Evolutionary conservation across 2,888 invertebrate species (phyloP).

Genomic region (Emmelina monodactyla): DNA sequence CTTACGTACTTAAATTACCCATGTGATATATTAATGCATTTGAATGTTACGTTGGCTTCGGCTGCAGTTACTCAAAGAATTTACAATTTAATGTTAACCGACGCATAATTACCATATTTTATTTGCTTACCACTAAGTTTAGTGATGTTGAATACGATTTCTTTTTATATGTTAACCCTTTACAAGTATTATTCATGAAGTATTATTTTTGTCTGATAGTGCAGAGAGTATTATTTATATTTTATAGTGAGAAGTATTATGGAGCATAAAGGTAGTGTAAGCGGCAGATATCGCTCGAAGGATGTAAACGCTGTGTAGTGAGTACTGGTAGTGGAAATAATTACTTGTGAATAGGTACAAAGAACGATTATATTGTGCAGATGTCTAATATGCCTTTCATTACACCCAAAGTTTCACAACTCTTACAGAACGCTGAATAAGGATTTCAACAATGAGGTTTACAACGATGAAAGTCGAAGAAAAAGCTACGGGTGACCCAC

Average conservation of each 20-base stretch:
- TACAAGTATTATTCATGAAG: conserved; percentile 55
- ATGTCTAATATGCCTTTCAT: conserved; percentile 30
- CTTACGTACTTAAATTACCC: conserved; percentile 20
- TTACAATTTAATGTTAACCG: conserved; percentile 26
- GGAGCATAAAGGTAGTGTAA: conserved; percentile 47
- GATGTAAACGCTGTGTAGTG: conserved; percentile 54
- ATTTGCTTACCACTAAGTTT: conserved; percentile 16
- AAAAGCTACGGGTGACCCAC: too few relatives aligned
- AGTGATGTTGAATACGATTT: conserved; percentile 46
- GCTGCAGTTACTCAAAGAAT: conserved; percentile 34
- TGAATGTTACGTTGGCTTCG: too few relatives aligned
- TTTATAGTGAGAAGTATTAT: conserved; percentile 52
- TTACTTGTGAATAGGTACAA: conserved; percentile 58
- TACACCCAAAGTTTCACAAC: conserved; percentile 10
- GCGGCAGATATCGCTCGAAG: conserved; percentile 40
- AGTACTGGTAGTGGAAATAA: conserved; percentile 42
- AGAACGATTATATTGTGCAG: conserved; percentile 61
- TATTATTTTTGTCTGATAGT: conserved; percentile 58
- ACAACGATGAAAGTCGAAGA: too few relatives aligned
- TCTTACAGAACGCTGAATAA: too few relatives aligned
- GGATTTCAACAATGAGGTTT: too few relatives aligned
- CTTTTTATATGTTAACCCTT: conserved; percentile 49
- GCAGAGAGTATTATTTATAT: conserved; percentile 52
- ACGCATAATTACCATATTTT: conserved; percentile 30
- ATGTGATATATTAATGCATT: conserved; percentile 5